Conservation (phyloP, 2,113 vertebrate species). For the Archocentrus centrarchus region DNA sequence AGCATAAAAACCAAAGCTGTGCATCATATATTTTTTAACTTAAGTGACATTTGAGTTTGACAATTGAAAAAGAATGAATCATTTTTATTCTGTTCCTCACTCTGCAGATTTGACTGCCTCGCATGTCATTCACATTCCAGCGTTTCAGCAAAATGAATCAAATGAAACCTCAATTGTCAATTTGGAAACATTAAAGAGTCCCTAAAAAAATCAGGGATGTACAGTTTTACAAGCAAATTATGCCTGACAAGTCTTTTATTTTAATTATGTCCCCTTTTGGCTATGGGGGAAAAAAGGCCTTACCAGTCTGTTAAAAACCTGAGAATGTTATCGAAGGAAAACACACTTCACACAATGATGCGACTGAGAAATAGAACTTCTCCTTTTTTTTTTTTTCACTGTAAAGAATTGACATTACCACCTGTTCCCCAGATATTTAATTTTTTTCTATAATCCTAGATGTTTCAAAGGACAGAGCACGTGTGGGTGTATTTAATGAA, state of each 20-base stretch:
- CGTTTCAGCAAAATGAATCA: background rate
- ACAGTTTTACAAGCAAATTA: background rate
- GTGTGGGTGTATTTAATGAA: constrained; percentile 58
- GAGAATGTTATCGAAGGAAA: constrained; percentile 27
- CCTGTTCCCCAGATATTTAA: constrained; percentile 21
- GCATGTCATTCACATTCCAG: background rate
- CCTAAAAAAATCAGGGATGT: background rate
- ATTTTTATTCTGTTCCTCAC: background rate
- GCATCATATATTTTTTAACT: background rate
- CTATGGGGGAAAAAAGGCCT: background rate
- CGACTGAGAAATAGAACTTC: constrained; percentile 1
- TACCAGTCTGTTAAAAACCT: background rate
- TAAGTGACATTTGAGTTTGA: background rate
- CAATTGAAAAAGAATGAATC: background rate
- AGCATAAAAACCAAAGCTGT: background rate
- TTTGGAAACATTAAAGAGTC: constrained; percentile 1
- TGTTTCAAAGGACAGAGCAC: constrained; percentile 21
- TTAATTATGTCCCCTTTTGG: constrained; percentile 23
- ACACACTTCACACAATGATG: constrained; percentile 23
- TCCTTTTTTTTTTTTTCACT: background rate
- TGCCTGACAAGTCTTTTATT: background rate
- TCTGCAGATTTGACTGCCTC: background rate
- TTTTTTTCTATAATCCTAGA: constrained; percentile 22
- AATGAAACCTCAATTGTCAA: background rate
- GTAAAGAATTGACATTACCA: constrained; percentile 13